Percentiles rank a stretch among this genome's conserved stretches.
These are phyloP conservation scores for Melozone crissalis DNA, from an alignment of 2,113 vertebrate genomes.

Conservation along the genomic window DNA sequence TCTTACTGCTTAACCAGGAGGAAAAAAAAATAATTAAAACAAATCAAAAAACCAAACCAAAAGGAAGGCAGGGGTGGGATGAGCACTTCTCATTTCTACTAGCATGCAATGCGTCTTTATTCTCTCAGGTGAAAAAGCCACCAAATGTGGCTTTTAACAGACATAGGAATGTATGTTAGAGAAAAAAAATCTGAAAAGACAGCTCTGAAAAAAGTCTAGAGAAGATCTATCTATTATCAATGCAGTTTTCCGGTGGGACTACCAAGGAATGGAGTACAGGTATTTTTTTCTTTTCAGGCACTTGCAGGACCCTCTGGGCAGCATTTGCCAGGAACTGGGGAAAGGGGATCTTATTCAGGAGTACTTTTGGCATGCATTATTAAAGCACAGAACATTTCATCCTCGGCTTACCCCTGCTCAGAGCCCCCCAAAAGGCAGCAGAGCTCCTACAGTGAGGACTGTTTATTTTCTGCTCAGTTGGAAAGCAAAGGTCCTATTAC, in stretches of 20 bases:
- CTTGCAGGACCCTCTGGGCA: background rate
- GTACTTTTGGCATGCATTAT: background rate
- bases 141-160: background rate
- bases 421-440: conserved; percentile 35
- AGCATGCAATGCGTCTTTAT: background rate
- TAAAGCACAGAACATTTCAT: conserved; percentile 11
- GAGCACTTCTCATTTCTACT: background rate
- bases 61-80: background rate
- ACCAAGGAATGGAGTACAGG: background rate
- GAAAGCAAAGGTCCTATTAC: conserved; percentile 61
- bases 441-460: conserved; percentile 3
- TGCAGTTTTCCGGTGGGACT: background rate
- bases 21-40: background rate
- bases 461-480: conserved; percentile 60
- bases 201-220: background rate
- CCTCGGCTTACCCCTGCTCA: background rate
- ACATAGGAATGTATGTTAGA: background rate
- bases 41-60: background rate
- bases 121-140: background rate
- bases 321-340: background rate
- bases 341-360: background rate
- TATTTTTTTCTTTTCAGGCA: background rate
- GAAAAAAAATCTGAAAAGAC: background rate
- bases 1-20: background rate
- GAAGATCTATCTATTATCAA: background rate